Conservation (phyloP, 2,797 vertebrate species). For the Dendrocincla fuliginosa region DNA sequence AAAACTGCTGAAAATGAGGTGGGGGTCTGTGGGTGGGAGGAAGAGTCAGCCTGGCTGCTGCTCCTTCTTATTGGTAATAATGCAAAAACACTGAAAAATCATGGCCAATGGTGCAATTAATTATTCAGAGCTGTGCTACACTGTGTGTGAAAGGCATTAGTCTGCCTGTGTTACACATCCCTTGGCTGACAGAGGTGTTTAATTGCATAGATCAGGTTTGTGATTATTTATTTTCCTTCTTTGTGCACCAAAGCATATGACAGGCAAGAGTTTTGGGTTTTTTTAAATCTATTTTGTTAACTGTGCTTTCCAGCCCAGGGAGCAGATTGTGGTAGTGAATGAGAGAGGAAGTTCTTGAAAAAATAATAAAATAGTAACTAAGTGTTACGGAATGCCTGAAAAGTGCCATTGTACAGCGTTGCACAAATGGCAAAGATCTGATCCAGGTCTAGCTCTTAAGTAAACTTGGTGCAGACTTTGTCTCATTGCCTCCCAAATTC, state of each 20-base stretch:
- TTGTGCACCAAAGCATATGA: background rate
- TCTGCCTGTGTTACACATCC: background rate
- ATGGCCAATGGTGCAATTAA: slow-evolving; percentile 8
- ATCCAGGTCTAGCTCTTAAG: background rate
- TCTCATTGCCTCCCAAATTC: background rate
- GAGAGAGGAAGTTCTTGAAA: background rate
- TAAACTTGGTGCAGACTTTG: background rate
- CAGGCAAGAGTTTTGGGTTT: background rate
- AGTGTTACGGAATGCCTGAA: background rate
- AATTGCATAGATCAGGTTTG: background rate
- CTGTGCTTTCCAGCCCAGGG: background rate
- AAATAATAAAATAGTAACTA: background rate
- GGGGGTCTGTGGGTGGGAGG: background rate
- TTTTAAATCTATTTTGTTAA: background rate
- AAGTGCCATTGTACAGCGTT: background rate
- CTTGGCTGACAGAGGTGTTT: background rate
- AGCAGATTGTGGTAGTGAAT: background rate
- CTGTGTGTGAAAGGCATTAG: background rate
- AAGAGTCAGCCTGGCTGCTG: background rate
- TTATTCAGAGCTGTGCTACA: slow-evolving; percentile 26
- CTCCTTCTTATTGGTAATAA: background rate
- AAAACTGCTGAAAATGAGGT: background rate
- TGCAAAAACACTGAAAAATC: background rate
- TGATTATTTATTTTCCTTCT: background rate
- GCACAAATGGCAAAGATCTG: background rate